Base-by-base conservation (phyloP, 2,888 invertebrate genomes). In the Busseola fusca region DNA sequence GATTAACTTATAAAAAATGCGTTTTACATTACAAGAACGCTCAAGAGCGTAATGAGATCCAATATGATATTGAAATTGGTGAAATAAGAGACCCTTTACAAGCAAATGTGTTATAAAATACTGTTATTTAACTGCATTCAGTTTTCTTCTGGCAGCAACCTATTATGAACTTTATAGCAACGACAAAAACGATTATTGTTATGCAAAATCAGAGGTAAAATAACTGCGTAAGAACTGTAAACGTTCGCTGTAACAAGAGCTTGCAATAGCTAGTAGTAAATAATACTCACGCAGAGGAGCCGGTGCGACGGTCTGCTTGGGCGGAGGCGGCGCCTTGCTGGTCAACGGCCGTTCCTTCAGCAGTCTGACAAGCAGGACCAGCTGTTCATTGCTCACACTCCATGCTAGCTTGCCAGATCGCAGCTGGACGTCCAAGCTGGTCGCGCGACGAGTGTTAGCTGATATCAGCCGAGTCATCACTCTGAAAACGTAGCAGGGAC, bases 371-470 rank as follows among this genome's bases (percentile, higher is more conserved):
- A 95, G 84, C 59, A 95, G 76, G 1, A 87, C 76, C 45, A 95
- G 83, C 77, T 95, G 95, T 2, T 94, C 94, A 75, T 87, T 89
- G 72, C 92, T 93, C 40, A 93, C 91, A 21, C 93, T 90, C 90
- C 91, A 94, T 34, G 93, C 94, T 3, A 95, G 86, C 71, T 88
- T 88, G 0, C 83, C 69, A 0, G 93, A 93, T 0, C 91, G 87
- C 30, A 94, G 54, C 56, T 93, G 90, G 0, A 95, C 76, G 67
- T 87, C 88, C 14, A 95, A 72, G 34, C 88, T 90, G 6, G 87
- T 87, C 0, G 94, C 93, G 12, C 94, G 91, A 0, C 94, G 91
- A 0, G 90, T 91, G 75, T 84, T 92, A 1, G 93, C 92, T 0
- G 95, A 93, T 25, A 92, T 87, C 3, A 95, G 81, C 3, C 88